phyloP scores from a whole-genome alignment of 2,113 vertebrate species.

The Lycocorax pyrrhopterus region DNA sequence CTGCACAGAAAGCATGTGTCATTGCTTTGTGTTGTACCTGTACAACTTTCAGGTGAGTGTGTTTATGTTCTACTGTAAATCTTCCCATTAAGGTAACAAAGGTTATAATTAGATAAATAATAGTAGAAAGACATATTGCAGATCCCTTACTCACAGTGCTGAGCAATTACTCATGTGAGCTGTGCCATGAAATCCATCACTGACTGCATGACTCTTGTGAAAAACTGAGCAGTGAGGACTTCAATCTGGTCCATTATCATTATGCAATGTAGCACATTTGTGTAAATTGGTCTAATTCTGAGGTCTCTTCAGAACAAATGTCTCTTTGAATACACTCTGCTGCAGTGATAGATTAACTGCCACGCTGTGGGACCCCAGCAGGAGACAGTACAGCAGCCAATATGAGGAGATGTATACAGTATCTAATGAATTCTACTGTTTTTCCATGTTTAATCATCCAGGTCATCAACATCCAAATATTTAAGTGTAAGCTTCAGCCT shows the following conservation, averaged over 20 bases:
- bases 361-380: neutral
- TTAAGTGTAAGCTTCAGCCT: neutral
- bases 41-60: neutral
- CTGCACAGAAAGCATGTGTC: neutral
- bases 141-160: constrained; percentile 9
- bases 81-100: neutral
- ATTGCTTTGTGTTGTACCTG: neutral
- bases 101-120: constrained; percentile 6
- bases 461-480: constrained; percentile 10
- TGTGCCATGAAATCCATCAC: neutral
- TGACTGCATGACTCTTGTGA: neutral
- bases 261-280: neutral
- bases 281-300: neutral
- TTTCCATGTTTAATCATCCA: neutral
- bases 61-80: neutral
- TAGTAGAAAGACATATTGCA: neutral
- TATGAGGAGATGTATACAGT: neutral
- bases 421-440: neutral
- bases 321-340: neutral
- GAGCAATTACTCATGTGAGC: constrained; percentile 26
- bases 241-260: neutral
- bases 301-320: neutral
- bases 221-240: constrained; percentile 15
- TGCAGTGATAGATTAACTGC: neutral
- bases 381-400: neutral